Conservation (phyloP, 2,888 invertebrate genomes). For the Metacarcinus magister region DNA sequence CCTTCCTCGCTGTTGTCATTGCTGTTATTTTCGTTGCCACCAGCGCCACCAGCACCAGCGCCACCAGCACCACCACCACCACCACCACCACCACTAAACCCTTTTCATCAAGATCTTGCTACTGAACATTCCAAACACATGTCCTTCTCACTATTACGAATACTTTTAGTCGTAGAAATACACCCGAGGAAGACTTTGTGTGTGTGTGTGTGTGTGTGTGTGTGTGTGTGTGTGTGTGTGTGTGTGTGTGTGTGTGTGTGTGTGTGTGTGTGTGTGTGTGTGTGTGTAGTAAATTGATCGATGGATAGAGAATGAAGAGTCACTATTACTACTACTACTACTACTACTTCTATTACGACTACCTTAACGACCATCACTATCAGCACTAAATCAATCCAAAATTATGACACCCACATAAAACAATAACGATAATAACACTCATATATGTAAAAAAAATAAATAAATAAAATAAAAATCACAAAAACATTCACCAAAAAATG, state of each 20-base stretch:
- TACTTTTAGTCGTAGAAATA: neutral
- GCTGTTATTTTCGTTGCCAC: neutral
- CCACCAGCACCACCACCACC: neutral
- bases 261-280: neutral
- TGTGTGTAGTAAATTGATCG: neutral
- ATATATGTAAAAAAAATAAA: neutral
- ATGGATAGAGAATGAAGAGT: neutral
- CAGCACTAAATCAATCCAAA: neutral
- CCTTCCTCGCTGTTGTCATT: neutral
- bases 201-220: conserved; percentile 33
- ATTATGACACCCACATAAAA: no score
- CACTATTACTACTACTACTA: neutral
- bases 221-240: conserved; percentile 60
- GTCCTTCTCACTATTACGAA: neutral
- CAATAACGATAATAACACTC: neutral
- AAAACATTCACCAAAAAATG: conserved; percentile 15
- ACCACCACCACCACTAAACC: neutral
- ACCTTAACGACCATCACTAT: neutral
- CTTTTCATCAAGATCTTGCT: neutral
- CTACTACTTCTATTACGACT: conserved; percentile 10
- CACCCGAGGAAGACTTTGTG: neutral
- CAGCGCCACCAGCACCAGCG: neutral
- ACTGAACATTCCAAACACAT: neutral
- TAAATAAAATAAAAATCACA: neutral
- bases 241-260: conserved; percentile 57